These are phyloP conservation scores for Hydrozoanthus tunicans DNA, from an alignment of 64 coral and sea anemone genomes.

Conservation along the genomic window DNA sequence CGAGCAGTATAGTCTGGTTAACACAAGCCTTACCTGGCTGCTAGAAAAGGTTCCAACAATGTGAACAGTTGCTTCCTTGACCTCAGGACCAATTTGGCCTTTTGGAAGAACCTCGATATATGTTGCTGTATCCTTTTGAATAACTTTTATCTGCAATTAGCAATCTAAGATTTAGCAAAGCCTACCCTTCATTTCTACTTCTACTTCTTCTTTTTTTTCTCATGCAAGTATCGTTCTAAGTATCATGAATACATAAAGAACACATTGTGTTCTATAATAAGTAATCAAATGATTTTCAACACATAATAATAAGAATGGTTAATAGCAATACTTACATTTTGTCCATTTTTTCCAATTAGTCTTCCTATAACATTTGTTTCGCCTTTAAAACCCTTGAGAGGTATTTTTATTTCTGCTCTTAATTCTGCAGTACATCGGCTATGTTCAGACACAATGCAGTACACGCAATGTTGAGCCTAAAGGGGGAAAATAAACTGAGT, in stretches of 20 bases:
- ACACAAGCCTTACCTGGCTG: constrained; percentile 31
- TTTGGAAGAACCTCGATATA: constrained; percentile 62
- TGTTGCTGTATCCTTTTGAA: constrained; percentile 56
- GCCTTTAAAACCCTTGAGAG: constrained; percentile 54
- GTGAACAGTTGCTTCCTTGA: constrained; percentile 56
- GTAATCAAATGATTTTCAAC: not conserved
- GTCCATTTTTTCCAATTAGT: constrained; percentile 62
- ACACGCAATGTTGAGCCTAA: constrained; percentile 51
- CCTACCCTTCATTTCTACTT: not conserved
- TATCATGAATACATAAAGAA: not conserved
- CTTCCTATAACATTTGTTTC: constrained; percentile 65
- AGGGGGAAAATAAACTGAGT: not conserved
- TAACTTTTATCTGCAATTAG: constrained; percentile 42
- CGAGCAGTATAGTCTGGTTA: too few species aligned
- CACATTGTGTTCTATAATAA: too few species aligned
- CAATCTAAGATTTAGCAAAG: not conserved
- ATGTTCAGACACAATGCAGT: constrained; percentile 56
- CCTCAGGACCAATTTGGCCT: constrained; percentile 52
- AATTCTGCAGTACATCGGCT: constrained; percentile 47
- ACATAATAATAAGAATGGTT: not conserved
- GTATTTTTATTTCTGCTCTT: constrained; percentile 62
- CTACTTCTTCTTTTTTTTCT: not conserved
- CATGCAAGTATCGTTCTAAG: not conserved
- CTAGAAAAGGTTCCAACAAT: constrained; percentile 54
- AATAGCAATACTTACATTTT: constrained; percentile 47